A percentile compares a stretch with the other conserved stretches of the same genome.
Evolutionary conservation across 1,140 invertebrate species (phyloP).

Genomic region (Pachypsylla venusta): DNA sequence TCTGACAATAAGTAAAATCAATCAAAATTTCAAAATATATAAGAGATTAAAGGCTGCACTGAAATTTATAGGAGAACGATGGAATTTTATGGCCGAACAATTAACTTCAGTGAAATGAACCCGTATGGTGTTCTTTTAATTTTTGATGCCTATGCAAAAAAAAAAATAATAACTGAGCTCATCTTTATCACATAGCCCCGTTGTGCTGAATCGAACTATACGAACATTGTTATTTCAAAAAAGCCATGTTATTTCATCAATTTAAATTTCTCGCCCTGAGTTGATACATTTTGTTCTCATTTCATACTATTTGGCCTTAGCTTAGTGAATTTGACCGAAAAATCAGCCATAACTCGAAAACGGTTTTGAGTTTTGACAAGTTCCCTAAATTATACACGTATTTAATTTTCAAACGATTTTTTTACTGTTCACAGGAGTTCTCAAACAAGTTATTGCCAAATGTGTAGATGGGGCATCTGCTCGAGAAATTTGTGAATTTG

Average conservation of each 20-base stretch:
- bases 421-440: slow-evolving; percentile 53
- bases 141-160: background rate
- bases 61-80: no score
- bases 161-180: background rate
- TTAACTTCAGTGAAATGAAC: no score
- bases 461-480: slow-evolving; percentile 77
- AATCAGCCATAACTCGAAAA: no score
- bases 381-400: background rate
- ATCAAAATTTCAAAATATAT: no score
- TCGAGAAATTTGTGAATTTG: slow-evolving; percentile 79
- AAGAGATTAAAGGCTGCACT: no score
- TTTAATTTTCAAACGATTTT: slow-evolving; percentile 8
- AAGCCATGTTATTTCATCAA: background rate
- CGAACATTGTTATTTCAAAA: background rate
- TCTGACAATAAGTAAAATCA: no score
- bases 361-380: no score
- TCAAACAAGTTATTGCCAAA: slow-evolving; percentile 77
- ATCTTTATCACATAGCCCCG: background rate
- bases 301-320: no score
- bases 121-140: no score
- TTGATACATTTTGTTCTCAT: background rate
- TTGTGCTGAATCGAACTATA: background rate
- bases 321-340: no score
- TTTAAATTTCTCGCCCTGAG: background rate
- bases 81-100: no score